Evolutionary conservation across 1,140 invertebrate genomes (phyloP).

Genomic region (Trichogramma pretiosum): DNA sequence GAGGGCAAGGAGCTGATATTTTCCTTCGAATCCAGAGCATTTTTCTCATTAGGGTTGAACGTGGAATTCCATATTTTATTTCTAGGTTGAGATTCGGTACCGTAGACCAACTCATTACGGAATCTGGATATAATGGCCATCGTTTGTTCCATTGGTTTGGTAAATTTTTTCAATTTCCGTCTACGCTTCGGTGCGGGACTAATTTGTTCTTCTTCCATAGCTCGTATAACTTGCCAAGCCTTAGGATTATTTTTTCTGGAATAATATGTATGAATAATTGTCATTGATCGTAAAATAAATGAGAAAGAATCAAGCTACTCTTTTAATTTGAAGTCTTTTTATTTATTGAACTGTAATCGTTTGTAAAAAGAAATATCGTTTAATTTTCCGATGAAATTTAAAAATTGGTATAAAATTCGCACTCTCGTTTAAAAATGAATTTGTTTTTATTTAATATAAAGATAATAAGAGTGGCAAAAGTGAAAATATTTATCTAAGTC

Average conservation of each 20-base stretch:
- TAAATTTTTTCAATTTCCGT: not conserved
- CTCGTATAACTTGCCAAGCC: too few species aligned
- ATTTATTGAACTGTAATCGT: too few species aligned
- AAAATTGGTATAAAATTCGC: not conserved
- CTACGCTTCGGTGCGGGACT: too few species aligned
- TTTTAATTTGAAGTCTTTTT: too few species aligned
- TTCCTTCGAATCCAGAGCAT: conserved; percentile 11
- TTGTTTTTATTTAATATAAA: not conserved
- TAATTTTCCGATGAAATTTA: not conserved
- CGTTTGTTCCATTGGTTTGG: not conserved
- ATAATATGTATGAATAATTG: too few species aligned
- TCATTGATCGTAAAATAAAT: too few species aligned
- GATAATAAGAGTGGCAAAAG: not conserved
- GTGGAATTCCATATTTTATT: conserved; percentile 1
- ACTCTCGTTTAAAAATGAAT: not conserved
- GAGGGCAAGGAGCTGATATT: not conserved
- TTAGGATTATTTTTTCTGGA: too few species aligned
- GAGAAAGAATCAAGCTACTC: too few species aligned
- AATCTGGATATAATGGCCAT: too few species aligned
- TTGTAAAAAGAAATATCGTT: not conserved
- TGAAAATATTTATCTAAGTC: not conserved
- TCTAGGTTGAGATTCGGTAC: too few species aligned
- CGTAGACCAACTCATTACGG: too few species aligned
- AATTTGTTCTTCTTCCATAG: too few species aligned
- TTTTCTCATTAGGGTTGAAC: conserved; percentile 4